These are phyloP conservation scores for Halesus radiatus DNA, from an alignment of 1,140 invertebrate species.

Conservation along the genomic window DNA sequence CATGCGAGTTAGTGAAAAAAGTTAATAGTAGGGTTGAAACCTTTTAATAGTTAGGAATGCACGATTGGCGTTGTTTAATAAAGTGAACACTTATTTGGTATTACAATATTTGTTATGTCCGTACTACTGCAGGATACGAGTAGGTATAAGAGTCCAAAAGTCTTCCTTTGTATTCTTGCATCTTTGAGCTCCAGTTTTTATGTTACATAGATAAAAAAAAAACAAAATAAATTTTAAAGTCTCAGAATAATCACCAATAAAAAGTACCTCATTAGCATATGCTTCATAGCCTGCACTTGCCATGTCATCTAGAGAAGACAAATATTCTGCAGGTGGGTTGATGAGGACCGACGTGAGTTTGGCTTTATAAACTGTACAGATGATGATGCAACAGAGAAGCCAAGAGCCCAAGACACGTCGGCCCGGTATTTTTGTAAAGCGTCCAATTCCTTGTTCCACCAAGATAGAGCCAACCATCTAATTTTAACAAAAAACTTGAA, in stretches of 20 bases:
- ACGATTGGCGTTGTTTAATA: too few species aligned
- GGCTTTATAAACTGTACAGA: conserved; percentile 47
- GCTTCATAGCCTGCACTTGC: conserved; percentile 4
- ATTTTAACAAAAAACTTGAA: too few species aligned
- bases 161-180: background rate
- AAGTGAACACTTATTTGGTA: too few species aligned
- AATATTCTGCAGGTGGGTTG: background rate
- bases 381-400: conserved; percentile 50
- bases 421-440: conserved; percentile 7
- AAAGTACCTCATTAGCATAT: conserved; percentile 43
- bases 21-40: too few species aligned
- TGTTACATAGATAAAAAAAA: too few species aligned
- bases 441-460: conserved; percentile 36
- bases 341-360: conserved; percentile 44
- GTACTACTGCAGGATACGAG: too few species aligned
- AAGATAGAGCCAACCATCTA: background rate
- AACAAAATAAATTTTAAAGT: too few species aligned
- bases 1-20: too few species aligned
- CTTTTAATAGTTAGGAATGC: too few species aligned
- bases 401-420: conserved; percentile 39
- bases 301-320: conserved; percentile 12
- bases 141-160: too few species aligned
- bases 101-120: too few species aligned
- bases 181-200: background rate
- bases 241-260: too few species aligned